phyloP scores from a whole-genome alignment of 2,888 invertebrate genomes.

The Drosophila sordidula region DNA sequence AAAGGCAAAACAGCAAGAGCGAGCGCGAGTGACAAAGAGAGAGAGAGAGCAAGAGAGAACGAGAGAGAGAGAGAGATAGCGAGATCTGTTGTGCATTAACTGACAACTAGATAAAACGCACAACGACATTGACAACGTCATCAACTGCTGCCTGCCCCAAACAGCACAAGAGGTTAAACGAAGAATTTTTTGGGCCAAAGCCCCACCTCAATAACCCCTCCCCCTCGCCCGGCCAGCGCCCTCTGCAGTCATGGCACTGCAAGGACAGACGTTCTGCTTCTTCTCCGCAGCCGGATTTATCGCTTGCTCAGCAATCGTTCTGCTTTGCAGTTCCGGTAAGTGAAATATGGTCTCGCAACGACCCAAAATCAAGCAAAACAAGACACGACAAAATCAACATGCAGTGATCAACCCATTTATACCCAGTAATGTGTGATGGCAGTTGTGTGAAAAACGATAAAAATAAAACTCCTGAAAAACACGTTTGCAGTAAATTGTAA shows the following conservation, averaged over 20 bases:
- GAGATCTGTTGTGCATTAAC: slow-evolving; percentile 46
- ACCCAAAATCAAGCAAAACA: slow-evolving; percentile 35
- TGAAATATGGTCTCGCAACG: slow-evolving; percentile 73
- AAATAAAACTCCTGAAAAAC: no score
- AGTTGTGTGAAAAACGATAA: no score
- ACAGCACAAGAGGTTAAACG: slow-evolving; percentile 32
- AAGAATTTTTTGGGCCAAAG: slow-evolving; percentile 5
- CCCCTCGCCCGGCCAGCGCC: not conserved
- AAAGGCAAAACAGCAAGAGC: slow-evolving; percentile 1
- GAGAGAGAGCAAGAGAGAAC: not conserved
- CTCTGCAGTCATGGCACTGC: slow-evolving; percentile 59
- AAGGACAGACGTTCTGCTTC: slow-evolving; percentile 68
- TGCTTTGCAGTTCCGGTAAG: slow-evolving; percentile 85
- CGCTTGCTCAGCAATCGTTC: slow-evolving; percentile 85
- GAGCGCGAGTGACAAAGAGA: not conserved
- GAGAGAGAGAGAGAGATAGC: not conserved
- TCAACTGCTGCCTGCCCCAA: slow-evolving; percentile 28
- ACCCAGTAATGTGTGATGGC: no score
- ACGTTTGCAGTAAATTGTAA: no score
- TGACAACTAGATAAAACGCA: slow-evolving; percentile 32
- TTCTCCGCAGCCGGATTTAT: slow-evolving; percentile 83
- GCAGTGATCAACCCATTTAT: not conserved
- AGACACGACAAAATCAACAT: not conserved
- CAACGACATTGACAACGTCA: slow-evolving; percentile 54
- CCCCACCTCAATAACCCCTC: not conserved